These are phyloP conservation scores for Luffia ferchaultella DNA, from an alignment of 2,888 invertebrate species.

Conservation along the genomic window DNA sequence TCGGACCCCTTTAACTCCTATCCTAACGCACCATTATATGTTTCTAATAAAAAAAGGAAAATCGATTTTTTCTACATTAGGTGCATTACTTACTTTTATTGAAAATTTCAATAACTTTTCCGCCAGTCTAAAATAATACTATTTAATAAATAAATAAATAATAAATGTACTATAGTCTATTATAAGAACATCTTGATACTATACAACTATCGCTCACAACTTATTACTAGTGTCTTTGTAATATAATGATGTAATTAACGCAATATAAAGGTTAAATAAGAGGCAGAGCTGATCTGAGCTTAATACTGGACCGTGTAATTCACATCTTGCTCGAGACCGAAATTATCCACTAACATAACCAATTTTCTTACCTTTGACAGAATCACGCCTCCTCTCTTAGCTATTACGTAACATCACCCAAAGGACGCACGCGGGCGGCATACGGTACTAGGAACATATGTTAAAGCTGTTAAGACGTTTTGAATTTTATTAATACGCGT, in stretches of 20 bases:
- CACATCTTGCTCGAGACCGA: conserved; percentile 32
- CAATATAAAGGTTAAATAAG: background rate
- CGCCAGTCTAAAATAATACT: no score
- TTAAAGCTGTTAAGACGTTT: conserved; percentile 27
- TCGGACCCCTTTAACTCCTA: background rate
- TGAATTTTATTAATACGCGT: conserved; percentile 41
- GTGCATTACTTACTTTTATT: no score
- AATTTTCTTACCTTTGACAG: conserved; percentile 66
- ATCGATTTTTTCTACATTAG: no score
- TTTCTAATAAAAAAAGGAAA: no score
- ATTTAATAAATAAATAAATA: no score
- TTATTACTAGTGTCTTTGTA: background rate
- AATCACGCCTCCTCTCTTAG: conserved; percentile 50
- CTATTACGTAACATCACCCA: conserved; percentile 63
- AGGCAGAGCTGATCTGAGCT: conserved; percentile 5
- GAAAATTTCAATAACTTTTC: no score
- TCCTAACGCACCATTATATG: background rate
- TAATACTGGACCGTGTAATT: conserved; percentile 36
- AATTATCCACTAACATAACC: conserved; percentile 59
- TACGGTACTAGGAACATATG: conserved; percentile 33
- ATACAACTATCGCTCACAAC: background rate
- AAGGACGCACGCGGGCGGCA: conserved; percentile 55
- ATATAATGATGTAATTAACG: background rate
- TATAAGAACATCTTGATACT: background rate
- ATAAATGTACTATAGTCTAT: no score